Conservation (phyloP, 2,113 vertebrate species). For the Syngnathoides biaculeatus region DNA sequence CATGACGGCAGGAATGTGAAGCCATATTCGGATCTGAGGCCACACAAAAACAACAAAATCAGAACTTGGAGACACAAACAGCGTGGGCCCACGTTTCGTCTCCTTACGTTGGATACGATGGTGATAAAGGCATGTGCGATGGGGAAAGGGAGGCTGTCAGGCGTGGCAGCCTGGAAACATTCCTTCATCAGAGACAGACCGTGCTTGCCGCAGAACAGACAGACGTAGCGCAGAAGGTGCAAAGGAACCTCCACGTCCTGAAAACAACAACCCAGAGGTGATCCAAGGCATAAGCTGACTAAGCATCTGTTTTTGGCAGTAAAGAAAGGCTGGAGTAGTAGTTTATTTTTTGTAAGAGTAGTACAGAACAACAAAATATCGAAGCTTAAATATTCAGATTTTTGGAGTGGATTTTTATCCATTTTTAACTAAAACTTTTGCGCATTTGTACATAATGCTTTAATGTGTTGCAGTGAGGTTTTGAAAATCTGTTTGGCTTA, state of each 20-base stretch:
- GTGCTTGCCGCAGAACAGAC: slow-evolving; percentile 97
- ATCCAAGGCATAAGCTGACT: not conserved
- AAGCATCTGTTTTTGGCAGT: too few species aligned
- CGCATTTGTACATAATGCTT: too few species aligned
- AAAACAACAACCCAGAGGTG: not conserved
- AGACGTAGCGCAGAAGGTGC: slow-evolving; percentile 97
- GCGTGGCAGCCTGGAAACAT: slow-evolving; percentile 92
- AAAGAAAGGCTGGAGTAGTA: too few species aligned
- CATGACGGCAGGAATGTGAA: slow-evolving; percentile 99
- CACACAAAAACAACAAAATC: slow-evolving; percentile 3
- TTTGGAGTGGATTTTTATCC: too few species aligned
- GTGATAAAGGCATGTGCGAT: slow-evolving; percentile 98
- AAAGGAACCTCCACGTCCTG: slow-evolving; percentile 98
- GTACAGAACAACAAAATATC: too few species aligned
- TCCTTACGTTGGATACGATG: slow-evolving; percentile 95
- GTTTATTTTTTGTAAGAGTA: too few species aligned
- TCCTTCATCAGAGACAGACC: slow-evolving; percentile 99
- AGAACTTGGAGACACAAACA: not conserved
- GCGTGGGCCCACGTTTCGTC: not conserved
- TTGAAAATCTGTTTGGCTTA: slow-evolving; percentile 70
- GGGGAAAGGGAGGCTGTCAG: slow-evolving; percentile 92
- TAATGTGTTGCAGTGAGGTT: not conserved
- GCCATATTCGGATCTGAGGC: slow-evolving; percentile 96
- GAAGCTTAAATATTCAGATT: too few species aligned
- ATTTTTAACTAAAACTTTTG: too few species aligned